Percentiles rank a stretch among this genome's conserved stretches.
These are phyloP conservation scores for Epinephelus coioides DNA, from an alignment of 2,797 vertebrate genomes.

Conservation along the genomic window DNA sequence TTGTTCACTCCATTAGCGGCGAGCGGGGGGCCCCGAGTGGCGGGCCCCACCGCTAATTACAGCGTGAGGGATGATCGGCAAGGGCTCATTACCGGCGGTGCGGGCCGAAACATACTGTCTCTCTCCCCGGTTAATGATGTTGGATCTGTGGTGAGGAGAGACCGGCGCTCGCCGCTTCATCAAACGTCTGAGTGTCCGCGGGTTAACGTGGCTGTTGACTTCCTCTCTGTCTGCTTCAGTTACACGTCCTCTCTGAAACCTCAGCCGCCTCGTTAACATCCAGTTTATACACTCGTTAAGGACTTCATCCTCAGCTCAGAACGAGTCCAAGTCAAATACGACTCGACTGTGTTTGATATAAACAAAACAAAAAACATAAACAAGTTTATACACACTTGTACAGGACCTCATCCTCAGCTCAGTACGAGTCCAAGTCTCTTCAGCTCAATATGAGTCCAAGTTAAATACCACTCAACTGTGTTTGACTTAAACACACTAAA, in stretches of 20 bases:
- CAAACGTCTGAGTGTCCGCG: slow-evolving; percentile 61
- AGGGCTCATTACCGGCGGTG: slow-evolving; percentile 82
- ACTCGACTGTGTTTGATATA: too few relatives aligned
- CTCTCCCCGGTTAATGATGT: slow-evolving; percentile 83
- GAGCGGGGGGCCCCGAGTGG: slow-evolving; percentile 53
- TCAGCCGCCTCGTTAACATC: slow-evolving; percentile 42
- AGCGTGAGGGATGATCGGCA: slow-evolving; percentile 80
- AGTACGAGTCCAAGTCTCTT: too few relatives aligned
- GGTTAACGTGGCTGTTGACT: slow-evolving; percentile 79
- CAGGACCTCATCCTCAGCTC: too few relatives aligned
- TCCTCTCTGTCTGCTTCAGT: too few relatives aligned
- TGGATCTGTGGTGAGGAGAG: slow-evolving; percentile 70
- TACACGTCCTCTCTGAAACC: slow-evolving; percentile 16
- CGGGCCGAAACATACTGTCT: slow-evolving; percentile 78
- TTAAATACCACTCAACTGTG: too few relatives aligned
- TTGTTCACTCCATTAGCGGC: slow-evolving; percentile 78
- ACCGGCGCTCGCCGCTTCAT: slow-evolving; percentile 67
- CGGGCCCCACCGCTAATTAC: slow-evolving; percentile 78
- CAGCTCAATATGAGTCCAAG: too few relatives aligned
- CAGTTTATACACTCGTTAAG: background rate
- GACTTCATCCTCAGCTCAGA: too few relatives aligned
- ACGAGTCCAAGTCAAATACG: too few relatives aligned
- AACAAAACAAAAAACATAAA: too few relatives aligned
- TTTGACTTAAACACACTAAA: too few relatives aligned
- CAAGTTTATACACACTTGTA: too few relatives aligned